phyloP scores from a whole-genome alignment of 2,888 invertebrate species.

The Drosophila neutralis region DNA sequence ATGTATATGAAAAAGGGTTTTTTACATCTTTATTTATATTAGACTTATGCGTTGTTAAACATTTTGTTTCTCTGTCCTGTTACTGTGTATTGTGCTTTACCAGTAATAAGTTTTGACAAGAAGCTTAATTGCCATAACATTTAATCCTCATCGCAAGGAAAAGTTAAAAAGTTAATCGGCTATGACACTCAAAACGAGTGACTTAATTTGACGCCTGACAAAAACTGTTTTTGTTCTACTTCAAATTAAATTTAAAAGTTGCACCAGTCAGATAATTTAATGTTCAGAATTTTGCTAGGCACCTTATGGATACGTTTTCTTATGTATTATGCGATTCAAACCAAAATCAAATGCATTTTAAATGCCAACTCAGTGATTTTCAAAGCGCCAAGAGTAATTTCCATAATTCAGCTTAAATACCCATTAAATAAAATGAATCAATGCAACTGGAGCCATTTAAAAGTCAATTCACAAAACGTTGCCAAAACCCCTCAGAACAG shows the following conservation, averaged over 20 bases:
- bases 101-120: neutral
- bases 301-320: neutral
- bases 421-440: constrained; percentile 60
- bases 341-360: neutral
- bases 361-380: neutral
- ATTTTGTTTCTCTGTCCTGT: neutral
- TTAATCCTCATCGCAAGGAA: neutral
- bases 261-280: neutral
- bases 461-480: constrained; percentile 59
- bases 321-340: neutral
- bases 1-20: neutral
- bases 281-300: neutral
- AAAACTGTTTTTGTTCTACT: neutral
- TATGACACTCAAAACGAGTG: neutral
- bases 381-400: constrained; percentile 9
- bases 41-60: neutral
- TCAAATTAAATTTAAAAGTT: neutral
- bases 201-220: neutral
- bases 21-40: neutral
- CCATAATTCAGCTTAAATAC: constrained; percentile 50
- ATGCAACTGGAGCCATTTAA: constrained; percentile 63
- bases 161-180: neutral
- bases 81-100: no score
- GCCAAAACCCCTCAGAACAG: constrained; percentile 51
- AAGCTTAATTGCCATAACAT: neutral